A percentile compares a stretch with the other conserved stretches of the same genome.
These are phyloP conservation scores for Neodiprion virginianus DNA, from an alignment of 1,140 invertebrate genomes.

Conservation along the genomic window DNA sequence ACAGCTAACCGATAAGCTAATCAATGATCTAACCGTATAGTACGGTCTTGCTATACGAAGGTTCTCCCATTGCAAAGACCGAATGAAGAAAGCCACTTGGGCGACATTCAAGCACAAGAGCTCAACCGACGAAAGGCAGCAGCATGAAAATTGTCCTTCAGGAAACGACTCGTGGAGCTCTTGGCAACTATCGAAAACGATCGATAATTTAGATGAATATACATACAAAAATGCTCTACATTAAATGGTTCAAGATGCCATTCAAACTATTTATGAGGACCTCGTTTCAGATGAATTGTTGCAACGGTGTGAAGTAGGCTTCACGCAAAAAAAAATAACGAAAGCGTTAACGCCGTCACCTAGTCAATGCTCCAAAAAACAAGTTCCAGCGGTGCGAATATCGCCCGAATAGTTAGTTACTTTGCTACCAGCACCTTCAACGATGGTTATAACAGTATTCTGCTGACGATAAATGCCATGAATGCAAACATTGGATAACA, in stretches of 20 bases:
- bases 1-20: neutral
- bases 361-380: slow-evolving; percentile 20
- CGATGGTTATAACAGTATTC: slow-evolving; percentile 8
- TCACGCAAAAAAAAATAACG: neutral
- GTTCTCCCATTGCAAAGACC: neutral
- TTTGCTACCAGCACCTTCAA: slow-evolving; percentile 13
- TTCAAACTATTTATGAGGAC: neutral
- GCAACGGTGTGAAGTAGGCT: neutral
- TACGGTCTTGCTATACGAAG: neutral
- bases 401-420: slow-evolving; percentile 18
- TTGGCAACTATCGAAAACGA: neutral
- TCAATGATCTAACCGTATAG: neutral
- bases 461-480: slow-evolving; percentile 6
- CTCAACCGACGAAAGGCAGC: slow-evolving; percentile 24
- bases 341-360: slow-evolving; percentile 18
- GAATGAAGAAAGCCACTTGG: neutral
- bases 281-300: neutral
- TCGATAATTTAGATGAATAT: slow-evolving; percentile 21
- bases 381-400: neutral
- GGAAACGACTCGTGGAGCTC: neutral
- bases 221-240: neutral
- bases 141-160: slow-evolving; percentile 26
- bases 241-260: neutral
- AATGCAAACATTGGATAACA: slow-evolving; percentile 13
- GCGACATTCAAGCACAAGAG: slow-evolving; percentile 11